Evolutionary conservation across 2,113 vertebrate species (phyloP), one percentile per base, ranked within the genome.

Genomic region (Myotis lucifugus): DNA sequence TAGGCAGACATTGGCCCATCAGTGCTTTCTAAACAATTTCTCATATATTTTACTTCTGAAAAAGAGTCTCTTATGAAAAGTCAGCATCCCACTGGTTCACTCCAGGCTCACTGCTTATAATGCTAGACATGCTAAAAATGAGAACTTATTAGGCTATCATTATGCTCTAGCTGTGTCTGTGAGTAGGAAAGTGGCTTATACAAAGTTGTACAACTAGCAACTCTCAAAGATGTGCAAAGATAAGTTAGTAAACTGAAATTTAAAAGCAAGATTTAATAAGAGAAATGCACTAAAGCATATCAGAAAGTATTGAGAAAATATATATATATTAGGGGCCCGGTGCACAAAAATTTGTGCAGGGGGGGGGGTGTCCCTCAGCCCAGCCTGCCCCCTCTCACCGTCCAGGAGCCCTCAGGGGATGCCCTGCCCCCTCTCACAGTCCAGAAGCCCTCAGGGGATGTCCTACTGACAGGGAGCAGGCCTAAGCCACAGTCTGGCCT

Each of bases 81-180:
- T 50, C 59, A 79, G 9, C n/a, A 34, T 52, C 70, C 66, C 52
- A 12, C 88, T 89, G 74, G n/a, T 29, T 70, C 89, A 76, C 77
- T 34, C 52, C 74, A 94, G 67, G 64, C 69, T 87, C 14, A 2
- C 69, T 91, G 46, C 64, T 93, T 86, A 70, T 40, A 77, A 6
- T 72, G n/a, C 90, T 83, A 81, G 95, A 87, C 78, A 91, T 52
- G 91, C 84, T 86, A 88, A 95, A 96, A 91, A 94, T 64, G 54
- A 95, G 46, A 74, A 27, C 17, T 76, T 91, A 94, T 86, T 93
- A 86, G 50, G 64, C 85, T 94, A 61, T 94, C 84, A 94, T 96
- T 95, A 95, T 54, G 29, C 0, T 69, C 73, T 66, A 52, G 40
- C 91, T 95, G 48, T 91, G 87, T 84, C 78, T 85, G 13, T 34